These are phyloP conservation scores for Daubentonia madagascariensis DNA, from an alignment of 2,113 vertebrate genomes.

Conservation along the genomic window DNA sequence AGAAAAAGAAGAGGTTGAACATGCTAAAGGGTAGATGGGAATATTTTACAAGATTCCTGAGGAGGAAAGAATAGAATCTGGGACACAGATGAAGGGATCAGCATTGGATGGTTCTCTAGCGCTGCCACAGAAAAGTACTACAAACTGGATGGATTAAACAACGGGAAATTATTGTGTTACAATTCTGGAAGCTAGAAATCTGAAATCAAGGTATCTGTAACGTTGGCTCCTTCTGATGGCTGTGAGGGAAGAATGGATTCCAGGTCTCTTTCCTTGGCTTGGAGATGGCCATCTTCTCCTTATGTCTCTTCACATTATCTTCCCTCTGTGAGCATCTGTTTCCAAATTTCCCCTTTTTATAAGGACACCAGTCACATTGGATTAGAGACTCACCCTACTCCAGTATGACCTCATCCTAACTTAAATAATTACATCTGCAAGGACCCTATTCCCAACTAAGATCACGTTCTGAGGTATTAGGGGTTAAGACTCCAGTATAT, in stretches of 20 bases:
- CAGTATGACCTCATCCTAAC: not conserved
- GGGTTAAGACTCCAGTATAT: not conserved
- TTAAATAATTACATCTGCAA: not conserved
- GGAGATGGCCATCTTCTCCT: not conserved
- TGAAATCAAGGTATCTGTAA: not conserved
- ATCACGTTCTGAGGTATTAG: not conserved
- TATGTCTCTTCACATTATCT: not conserved
- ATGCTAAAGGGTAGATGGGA: not conserved
- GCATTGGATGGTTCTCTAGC: not conserved
- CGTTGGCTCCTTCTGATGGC: not conserved
- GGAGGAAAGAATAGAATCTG: not conserved
- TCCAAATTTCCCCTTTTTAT: not conserved
- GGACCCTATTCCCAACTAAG: not conserved
- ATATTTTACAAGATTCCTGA: not conserved
- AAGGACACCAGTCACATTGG: not conserved
- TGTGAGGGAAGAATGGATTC: not conserved
- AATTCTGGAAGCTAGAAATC: not conserved
- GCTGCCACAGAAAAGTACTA: not conserved
- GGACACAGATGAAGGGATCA: not conserved
- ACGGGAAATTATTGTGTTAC: not conserved
- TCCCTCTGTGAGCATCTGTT: not conserved
- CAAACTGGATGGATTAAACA: not conserved
- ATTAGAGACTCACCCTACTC: not conserved
- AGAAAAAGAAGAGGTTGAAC: not conserved
- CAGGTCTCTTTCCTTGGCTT: not conserved